phyloP scores from a whole-genome alignment of 2,888 invertebrate species.

The Acrocera orbiculus region DNA sequence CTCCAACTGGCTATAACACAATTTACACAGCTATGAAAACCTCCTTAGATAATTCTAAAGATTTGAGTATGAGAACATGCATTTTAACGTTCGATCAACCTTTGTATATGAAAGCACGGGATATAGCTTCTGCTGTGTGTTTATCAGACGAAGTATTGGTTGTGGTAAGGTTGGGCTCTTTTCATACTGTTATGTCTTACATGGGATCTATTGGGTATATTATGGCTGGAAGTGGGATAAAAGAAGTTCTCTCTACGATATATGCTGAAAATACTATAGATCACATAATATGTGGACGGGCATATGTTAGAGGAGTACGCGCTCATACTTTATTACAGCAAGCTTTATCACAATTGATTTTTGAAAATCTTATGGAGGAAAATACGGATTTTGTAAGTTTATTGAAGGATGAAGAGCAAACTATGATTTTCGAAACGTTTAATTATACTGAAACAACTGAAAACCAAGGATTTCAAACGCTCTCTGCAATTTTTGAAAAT shows the following conservation, averaged over 20 bases:
- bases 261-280: neutral
- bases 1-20: conserved; percentile 3
- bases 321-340: no score
- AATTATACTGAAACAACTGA: no score
- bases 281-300: neutral
- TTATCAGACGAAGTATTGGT: neutral
- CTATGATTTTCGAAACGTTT: no score
- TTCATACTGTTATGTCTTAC: neutral
- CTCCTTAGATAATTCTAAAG: conserved; percentile 1
- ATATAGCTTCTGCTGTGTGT: no score
- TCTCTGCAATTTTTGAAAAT: no score
- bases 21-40: neutral
- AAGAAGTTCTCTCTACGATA: neutral
- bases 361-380: no score
- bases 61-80: no score
- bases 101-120: neutral
- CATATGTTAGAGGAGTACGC: no score
- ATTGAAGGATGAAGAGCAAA: no score
- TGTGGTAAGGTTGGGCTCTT: neutral
- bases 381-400: no score
- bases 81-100: conserved; percentile 1
- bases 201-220: neutral
- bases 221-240: neutral
- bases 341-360: no score
- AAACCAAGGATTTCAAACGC: no score